Evolutionary conservation across 1,140 invertebrate species (phyloP), one percentile per base, ranked within the genome.

Genomic region (Lethrus apterus): DNA sequence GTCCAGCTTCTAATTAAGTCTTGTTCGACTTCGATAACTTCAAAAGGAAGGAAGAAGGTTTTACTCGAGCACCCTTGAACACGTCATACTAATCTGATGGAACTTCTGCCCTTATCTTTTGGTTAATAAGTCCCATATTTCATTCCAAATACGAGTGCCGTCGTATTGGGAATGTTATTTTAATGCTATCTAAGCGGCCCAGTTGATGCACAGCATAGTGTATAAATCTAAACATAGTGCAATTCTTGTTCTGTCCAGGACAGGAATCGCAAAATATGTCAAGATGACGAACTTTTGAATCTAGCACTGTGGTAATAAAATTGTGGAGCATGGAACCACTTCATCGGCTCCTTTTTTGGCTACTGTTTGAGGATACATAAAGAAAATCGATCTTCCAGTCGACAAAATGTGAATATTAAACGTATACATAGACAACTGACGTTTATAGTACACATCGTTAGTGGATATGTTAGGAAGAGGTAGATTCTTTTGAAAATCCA

Each of bases 121-220:
- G n/a, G n/a, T n/a, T n/a, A n/a, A n/a, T n/a, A n/a, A n/a, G n/a
- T n/a, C n/a, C n/a, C n/a, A n/a, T n/a, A n/a, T n/a, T n/a, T n/a
- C n/a, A n/a, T n/a, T n/a, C n/a, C n/a, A n/a, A n/a, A n/a, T n/a
- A n/a, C n/a, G n/a, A n/a, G n/a, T n/a, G n/a, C n/a, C n/a, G n/a
- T n/a, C n/a, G n/a, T n/a, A 60, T 46, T 17, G 51, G 51, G 46
- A 51, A 52, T 13, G 15, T 48, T 5, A 58, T 29, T 18, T 48
- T 45, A 13, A 52, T 43, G 14, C 5, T 32, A 14, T 57, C 30
- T 29, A n/a, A 29, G 24, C 7, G 24, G 24, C 24, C 24, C 29
- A 42, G 23, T 24, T 26, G 10, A 19, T 43, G 24, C 13, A 30
- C 11, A 2, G 17, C 10, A 29, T 29, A 8, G 18, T 43, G 41